Conservation (phyloP, 2,113 vertebrate species). For the Calyptommatus sinebrachiatus region DNA sequence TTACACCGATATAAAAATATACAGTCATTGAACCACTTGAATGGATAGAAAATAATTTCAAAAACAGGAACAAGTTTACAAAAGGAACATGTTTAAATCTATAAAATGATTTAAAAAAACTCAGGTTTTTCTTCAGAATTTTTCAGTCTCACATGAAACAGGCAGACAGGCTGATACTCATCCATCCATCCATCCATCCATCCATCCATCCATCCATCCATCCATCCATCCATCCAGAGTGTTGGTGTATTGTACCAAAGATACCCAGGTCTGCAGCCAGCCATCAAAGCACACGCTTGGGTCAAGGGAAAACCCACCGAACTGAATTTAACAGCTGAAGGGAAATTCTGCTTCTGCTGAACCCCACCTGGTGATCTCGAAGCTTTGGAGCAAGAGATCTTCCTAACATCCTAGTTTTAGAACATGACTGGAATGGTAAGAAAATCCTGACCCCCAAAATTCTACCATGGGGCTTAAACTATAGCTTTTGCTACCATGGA, state of each 20-base stretch:
- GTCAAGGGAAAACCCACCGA: too few relatives aligned
- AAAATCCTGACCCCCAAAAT: background rate
- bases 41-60: conserved; percentile 71
- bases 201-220: too few relatives aligned
- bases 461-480: too few relatives aligned
- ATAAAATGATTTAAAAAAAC: conserved; percentile 64
- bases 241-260: background rate
- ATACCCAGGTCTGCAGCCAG: background rate
- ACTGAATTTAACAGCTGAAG: too few relatives aligned
- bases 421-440: background rate
- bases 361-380: background rate
- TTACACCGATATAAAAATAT: conserved; percentile 77
- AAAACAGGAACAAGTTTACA: conserved; percentile 66
- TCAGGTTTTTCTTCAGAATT: background rate
- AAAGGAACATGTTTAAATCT: conserved; percentile 60
- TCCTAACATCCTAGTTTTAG: background rate
- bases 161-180: conserved; percentile 20
- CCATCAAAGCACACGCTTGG: background rate
- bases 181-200: accelerated
- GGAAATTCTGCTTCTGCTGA: background rate
- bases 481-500: background rate
- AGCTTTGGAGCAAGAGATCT: background rate
- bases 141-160: conserved; percentile 17
- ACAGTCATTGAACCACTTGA: conserved; percentile 68
- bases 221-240: accelerated